Evolutionary conservation across 2,888 invertebrate species (phyloP), one percentile per base, ranked within the genome.

Genomic region (Archips crataeganus): DNA sequence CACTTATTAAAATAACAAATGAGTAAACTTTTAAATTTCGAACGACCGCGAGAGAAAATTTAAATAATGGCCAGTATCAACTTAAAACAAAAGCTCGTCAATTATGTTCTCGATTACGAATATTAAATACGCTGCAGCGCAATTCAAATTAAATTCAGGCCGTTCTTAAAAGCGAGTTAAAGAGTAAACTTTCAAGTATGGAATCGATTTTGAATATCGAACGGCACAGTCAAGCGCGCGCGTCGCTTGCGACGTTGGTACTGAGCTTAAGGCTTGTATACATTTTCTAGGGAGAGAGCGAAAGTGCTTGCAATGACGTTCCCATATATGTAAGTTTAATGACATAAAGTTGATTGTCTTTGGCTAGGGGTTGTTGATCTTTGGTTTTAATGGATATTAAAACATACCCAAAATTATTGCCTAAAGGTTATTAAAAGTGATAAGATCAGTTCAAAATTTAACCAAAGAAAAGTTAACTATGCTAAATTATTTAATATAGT

Each of bases 231-330:
- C 74, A 81, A 83, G 87, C 89, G 89, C 88, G 81, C 82, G 86
- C 86, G 85, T 77, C 81, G 82, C 78, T 79, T 74, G 83, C 78
- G 79, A 79, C 77, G 79, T 78, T 79, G 79, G 85, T 79, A 92
- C 92, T 93, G 83, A 88, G 86, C 89, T 90, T 90, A 86, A 85
- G 85, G 83, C 51, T 83, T 84, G 76, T 63, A 64, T 80, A 79
- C 79, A 80, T 88, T 90, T 90, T 87, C 87, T 87, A 87, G 83
- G 80, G 88, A 87, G 86, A 87, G 85, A 85, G 91, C 92, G 93
- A 93, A 93, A 93, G 93, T 93, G 84, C 75, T 79, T 78, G 75
- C 75, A 77, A 78, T 78, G 76, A 71, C 60, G 70, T 76, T 77
- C 76, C 77, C 75, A 81, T 82, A 84, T 77, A 84, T 77, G 75